A percentile compares a stretch with the other conserved stretches of the same genome.
These are phyloP conservation scores for Scaptomyza hsui DNA, from an alignment of 1,140 invertebrate species.

Conservation along the genomic window DNA sequence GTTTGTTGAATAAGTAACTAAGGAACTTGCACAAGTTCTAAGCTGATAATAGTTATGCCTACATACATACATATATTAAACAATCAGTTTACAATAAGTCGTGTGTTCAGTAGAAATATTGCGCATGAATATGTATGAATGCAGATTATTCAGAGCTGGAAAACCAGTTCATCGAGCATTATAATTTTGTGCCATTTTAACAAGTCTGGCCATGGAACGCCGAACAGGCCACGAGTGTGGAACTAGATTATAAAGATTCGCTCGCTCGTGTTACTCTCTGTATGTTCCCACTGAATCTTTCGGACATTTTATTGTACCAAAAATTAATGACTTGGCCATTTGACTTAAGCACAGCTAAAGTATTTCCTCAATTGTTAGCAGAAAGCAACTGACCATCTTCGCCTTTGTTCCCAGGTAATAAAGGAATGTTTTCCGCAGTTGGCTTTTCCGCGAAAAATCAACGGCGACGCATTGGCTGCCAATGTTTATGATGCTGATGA, in stretches of 20 bases:
- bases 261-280: conserved; percentile 3
- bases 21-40: conserved; percentile 22
- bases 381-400: conserved; percentile 20
- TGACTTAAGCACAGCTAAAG: conserved; percentile 12
- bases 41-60: not conserved
- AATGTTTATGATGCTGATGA: conserved; percentile 59
- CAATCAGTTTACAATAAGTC: not conserved
- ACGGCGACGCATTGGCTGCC: conserved; percentile 38
- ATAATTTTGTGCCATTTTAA: conserved; percentile 21
- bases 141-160: not conserved
- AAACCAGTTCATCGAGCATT: conserved; percentile 31
- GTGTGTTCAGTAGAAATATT: not conserved
- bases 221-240: not conserved
- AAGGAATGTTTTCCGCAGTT: conserved; percentile 57
- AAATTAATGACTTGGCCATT: not conserved
- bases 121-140: conserved; percentile 8
- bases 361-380: conserved; percentile 53
- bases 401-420: conserved; percentile 44
- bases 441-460: conserved; percentile 19
- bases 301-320: not conserved
- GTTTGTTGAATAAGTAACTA: conserved; percentile 46
- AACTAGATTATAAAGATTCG: conserved; percentile 4
- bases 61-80: not conserved
- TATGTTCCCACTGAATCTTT: conserved; percentile 1
- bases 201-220: conserved; percentile 3